These are phyloP conservation scores for Coleophora deauratella DNA, from an alignment of 2,888 invertebrate species.

Conservation along the genomic window DNA sequence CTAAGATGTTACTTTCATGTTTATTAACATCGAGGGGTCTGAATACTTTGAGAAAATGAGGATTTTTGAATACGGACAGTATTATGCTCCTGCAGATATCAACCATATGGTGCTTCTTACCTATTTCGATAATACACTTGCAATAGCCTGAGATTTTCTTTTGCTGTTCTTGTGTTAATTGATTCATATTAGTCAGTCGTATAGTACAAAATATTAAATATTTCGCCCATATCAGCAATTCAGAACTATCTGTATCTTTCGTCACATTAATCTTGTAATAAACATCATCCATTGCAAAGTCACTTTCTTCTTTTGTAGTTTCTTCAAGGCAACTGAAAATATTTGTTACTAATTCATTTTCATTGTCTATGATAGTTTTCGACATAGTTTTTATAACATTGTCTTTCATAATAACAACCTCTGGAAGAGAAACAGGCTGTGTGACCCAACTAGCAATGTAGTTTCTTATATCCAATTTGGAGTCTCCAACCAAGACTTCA, in stretches of 20 bases:
- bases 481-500: slow-evolving; percentile 60
- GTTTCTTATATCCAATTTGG: slow-evolving; percentile 53
- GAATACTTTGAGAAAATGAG: slow-evolving; percentile 52
- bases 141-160: slow-evolving; percentile 41
- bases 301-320: slow-evolving; percentile 27
- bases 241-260: slow-evolving; percentile 40
- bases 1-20: slow-evolving; percentile 31
- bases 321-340: slow-evolving; percentile 44
- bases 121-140: slow-evolving; percentile 40
- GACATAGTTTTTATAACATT: slow-evolving; percentile 48
- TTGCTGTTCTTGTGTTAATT: slow-evolving; percentile 32
- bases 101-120: slow-evolving; percentile 40
- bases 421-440: slow-evolving; percentile 37
- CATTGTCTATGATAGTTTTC: slow-evolving; percentile 47
- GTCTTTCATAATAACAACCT: slow-evolving; percentile 38
- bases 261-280: slow-evolving; percentile 33
- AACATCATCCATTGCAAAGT: slow-evolving; percentile 28
- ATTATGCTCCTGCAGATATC: slow-evolving; percentile 44
- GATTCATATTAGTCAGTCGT: slow-evolving; percentile 41
- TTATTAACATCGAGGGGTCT: slow-evolving; percentile 45
- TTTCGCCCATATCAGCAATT: slow-evolving; percentile 54
- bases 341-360: slow-evolving; percentile 34
- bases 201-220: slow-evolving; percentile 55
- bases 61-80: slow-evolving; percentile 47
- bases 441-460: slow-evolving; percentile 70